Evolutionary conservation across 2,888 invertebrate species (phyloP).

Genomic region (Dasypogon diadema): DNA sequence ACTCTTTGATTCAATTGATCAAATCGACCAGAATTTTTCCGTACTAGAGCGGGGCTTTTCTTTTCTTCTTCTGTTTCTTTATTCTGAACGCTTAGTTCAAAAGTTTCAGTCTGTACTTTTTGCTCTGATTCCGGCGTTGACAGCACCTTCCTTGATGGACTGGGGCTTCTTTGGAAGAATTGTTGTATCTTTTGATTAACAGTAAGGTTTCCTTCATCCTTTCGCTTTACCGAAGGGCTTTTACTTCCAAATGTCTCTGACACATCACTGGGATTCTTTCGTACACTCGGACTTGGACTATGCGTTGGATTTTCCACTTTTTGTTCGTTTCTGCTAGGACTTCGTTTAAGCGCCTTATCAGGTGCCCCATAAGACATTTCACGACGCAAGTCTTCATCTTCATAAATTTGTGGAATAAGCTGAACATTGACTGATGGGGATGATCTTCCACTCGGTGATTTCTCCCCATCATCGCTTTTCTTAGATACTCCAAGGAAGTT

Average conservation of each 20-base stretch:
- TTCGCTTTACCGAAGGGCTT: not conserved
- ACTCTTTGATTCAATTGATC: conserved; percentile 48
- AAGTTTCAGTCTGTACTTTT: not conserved
- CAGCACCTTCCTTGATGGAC: conserved; percentile 35
- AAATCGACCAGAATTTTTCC: conserved; percentile 21
- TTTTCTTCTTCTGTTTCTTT: not conserved
- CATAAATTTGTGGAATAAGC: conserved; percentile 66
- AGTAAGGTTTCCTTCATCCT: conserved; percentile 14
- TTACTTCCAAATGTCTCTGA: conserved; percentile 26
- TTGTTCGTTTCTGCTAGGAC: not conserved
- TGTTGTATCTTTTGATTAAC: conserved; percentile 52
- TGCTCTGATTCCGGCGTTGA: not conserved
- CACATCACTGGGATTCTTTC: conserved; percentile 57
- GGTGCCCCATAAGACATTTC: conserved; percentile 72
- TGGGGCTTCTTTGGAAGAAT: conserved; percentile 53
- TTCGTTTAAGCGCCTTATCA: conserved; percentile 61
- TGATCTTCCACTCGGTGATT: conserved; percentile 17
- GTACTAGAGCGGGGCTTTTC: conserved; percentile 18
- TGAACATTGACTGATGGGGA: conserved; percentile 47
- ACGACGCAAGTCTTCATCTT: conserved; percentile 69
- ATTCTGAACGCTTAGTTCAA: not conserved
- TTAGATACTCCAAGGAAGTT: conserved; percentile 42
- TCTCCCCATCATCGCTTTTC: conserved; percentile 51
- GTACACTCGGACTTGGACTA: conserved; percentile 34
- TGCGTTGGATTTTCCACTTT: not conserved